Evolutionary conservation across 1,140 invertebrate species (phyloP), one percentile per base, ranked within the genome.

Genomic region (Melitaea cinxia): DNA sequence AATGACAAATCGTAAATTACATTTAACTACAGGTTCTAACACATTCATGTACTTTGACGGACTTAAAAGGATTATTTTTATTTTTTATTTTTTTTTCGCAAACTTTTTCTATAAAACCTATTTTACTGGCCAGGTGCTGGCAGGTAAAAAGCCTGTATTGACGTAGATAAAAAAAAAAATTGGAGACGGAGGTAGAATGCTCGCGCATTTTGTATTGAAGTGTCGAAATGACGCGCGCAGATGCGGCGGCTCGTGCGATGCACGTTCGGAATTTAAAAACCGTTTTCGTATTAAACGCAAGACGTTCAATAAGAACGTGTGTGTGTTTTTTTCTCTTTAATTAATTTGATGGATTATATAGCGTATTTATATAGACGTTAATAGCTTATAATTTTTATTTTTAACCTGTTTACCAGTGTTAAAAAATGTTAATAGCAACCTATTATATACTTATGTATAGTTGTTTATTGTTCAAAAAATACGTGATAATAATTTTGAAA

Each of bases 321-420:
- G 12, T 17, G 57, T 66, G 54, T 56, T 45, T 53, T 54, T 50
- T 33, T 24, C 49, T 65, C 61, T 61, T 53, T 55, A 70, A 70
- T 63, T 62, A 70, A 53, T 70, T 70, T 70, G 63, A 70, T 70
- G 42, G 39, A 70, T 70, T 56, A 63, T 37, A 50, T 21, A 35
- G 45, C 33, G 54, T 52, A 61, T 66, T 62, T 60, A 53, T 21
- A 35, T 21, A 55, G 64, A 67, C 59, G 45, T 45, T 70, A 63
- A 70, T 67, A 45, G 64, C 53, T 66, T 54, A 35, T 61, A 53
- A 42, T 63, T 37, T 58, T 47, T 57, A 23, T 45, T 47, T 26
- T 58, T 30, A 47, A 17, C 23, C 42, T 58, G 56, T 47, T 23
- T 45, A 45, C 35, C 12, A 14, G 12, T 57, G n/a, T 23, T 57